These are phyloP conservation scores for Meteorus cinctellus DNA, from an alignment of 2,888 invertebrate genomes.

Conservation along the genomic window DNA sequence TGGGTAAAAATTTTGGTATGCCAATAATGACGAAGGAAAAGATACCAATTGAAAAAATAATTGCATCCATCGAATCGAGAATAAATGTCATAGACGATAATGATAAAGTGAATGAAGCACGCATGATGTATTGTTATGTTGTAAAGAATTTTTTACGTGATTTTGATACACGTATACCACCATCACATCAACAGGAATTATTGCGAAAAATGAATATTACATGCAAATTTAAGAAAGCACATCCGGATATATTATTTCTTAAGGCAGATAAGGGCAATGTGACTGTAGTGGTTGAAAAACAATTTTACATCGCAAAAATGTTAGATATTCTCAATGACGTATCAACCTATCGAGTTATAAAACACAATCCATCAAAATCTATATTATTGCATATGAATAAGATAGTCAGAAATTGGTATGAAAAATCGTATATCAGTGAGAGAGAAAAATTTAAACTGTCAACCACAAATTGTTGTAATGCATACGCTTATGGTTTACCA, in stretches of 20 bases:
- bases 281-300: conserved; percentile 27
- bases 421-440: conserved; percentile 23
- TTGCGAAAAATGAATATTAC: conserved; percentile 18
- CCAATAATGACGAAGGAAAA: conserved; percentile 7
- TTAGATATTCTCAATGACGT: conserved; percentile 22
- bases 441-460: not conserved
- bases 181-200: not conserved
- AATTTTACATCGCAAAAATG: conserved; percentile 39
- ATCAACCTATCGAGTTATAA: conserved; percentile 23
- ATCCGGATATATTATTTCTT: conserved; percentile 39
- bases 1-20: conserved; percentile 41
- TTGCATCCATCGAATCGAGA: conserved; percentile 32
- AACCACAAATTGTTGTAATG: conserved; percentile 14
- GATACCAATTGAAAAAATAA: conserved; percentile 24
- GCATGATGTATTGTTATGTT: conserved; percentile 4
- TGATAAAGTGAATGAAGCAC: not conserved
- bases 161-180: not conserved
- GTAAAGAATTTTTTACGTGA: conserved; percentile 7
- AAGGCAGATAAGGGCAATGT: conserved; percentile 44
- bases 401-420: conserved; percentile 17
- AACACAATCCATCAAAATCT: conserved; percentile 10
- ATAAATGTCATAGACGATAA: conserved; percentile 6
- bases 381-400: conserved; percentile 26
- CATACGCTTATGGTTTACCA: conserved; percentile 39
- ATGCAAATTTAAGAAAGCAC: conserved; percentile 11